phyloP scores from a whole-genome alignment of 1,140 invertebrate species.

The Steinernema feltiae region DNA sequence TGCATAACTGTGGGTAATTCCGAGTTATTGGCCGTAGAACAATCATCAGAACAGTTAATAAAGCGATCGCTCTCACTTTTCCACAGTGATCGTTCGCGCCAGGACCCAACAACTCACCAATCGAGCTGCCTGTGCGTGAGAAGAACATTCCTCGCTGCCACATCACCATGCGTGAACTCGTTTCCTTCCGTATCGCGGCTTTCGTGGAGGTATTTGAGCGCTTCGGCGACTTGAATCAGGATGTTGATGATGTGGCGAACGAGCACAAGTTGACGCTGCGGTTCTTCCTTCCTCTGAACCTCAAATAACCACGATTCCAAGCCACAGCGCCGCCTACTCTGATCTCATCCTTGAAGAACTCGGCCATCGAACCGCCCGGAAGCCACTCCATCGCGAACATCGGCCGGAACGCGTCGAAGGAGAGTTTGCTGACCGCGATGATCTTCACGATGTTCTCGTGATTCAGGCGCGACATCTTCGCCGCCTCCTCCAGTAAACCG shows the following conservation, averaged over 20 bases:
- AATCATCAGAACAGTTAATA: too few species aligned
- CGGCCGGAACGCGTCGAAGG: constrained; percentile 45
- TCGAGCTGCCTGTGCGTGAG: constrained; percentile 41
- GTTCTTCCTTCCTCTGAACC: constrained; percentile 47
- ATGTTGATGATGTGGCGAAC: constrained; percentile 47
- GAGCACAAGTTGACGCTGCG: constrained; percentile 34
- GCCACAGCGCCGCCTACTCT: constrained; percentile 31
- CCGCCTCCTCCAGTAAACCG: constrained; percentile 50
- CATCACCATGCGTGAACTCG: constrained; percentile 53
- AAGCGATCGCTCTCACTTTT: too few species aligned
- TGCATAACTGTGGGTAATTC: too few species aligned
- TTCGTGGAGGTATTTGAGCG: constrained; percentile 45
- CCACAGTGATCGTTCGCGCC: neutral
- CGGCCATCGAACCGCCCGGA: constrained; percentile 46
- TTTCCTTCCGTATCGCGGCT: constrained; percentile 43
- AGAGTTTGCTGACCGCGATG: constrained; percentile 54
- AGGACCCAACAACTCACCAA: constrained; percentile 20
- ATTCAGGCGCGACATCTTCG: constrained; percentile 44
- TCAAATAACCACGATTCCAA: too few species aligned
- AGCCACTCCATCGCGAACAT: constrained; percentile 57
- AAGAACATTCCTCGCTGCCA: constrained; percentile 48
- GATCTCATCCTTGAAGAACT: constrained; percentile 50
- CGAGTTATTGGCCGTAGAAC: too few species aligned
- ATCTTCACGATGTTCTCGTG: constrained; percentile 50
- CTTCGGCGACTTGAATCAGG: constrained; percentile 44